Percentiles rank a stretch among this genome's conserved stretches.
These are phyloP conservation scores for Sipha maydis DNA, from an alignment of 2,888 invertebrate genomes.

Conservation along the genomic window DNA sequence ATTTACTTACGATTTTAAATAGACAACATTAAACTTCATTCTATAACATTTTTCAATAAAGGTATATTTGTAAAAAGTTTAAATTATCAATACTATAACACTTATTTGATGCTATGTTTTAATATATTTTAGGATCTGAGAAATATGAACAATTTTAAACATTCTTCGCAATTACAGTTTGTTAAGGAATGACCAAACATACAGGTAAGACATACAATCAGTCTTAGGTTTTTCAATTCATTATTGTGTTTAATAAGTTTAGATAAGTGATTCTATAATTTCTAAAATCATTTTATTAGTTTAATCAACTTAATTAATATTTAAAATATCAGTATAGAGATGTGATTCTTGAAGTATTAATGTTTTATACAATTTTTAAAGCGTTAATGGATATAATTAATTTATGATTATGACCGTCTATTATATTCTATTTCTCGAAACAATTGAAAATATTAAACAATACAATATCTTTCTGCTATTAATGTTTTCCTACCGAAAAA, in stretches of 20 bases:
- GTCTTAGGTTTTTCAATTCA: neutral
- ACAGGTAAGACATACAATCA: neutral
- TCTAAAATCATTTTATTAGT: neutral
- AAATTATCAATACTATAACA: neutral
- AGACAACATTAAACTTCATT: too few species aligned
- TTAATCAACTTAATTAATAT: neutral
- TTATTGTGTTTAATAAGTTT: neutral
- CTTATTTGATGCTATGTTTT: neutral
- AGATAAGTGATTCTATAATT: too few species aligned
- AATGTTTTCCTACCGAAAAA: neutral
- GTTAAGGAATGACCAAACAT: neutral
- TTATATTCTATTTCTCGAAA: too few species aligned
- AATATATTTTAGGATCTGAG: constrained; percentile 5
- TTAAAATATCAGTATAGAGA: neutral
- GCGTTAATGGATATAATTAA: too few species aligned
- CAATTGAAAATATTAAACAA: too few species aligned
- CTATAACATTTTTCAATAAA: too few species aligned
- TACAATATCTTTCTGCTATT: too few species aligned
- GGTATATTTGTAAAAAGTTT: neutral
- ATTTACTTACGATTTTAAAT: too few species aligned
- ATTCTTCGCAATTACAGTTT: neutral
- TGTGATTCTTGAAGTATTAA: too few species aligned
- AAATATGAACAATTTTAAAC: neutral
- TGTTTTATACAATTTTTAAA: neutral
- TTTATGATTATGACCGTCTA: too few species aligned